Conservation (phyloP, 2,797 vertebrate genomes). For the Sebastes nivosus region DNA sequence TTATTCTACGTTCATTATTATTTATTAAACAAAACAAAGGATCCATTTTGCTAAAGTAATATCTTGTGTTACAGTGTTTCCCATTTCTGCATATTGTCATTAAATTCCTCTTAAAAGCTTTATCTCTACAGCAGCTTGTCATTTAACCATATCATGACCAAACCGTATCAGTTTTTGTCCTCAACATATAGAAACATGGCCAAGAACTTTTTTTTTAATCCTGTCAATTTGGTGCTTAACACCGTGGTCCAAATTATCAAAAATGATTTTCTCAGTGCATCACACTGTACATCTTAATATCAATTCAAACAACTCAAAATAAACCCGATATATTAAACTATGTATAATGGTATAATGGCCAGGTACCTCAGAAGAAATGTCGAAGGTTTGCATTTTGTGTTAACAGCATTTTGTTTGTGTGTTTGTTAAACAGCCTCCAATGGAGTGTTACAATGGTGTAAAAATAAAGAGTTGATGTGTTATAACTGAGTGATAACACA, state of each 20-base stretch:
- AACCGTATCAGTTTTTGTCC: not conserved
- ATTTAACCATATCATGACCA: not conserved
- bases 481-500: constrained; percentile 1
- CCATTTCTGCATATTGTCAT: not conserved
- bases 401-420: constrained; percentile 57
- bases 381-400: constrained; percentile 57
- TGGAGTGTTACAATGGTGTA: constrained; percentile 61
- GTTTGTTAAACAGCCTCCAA: constrained; percentile 63
- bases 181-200: not conserved
- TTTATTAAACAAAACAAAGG: constrained; percentile 45
- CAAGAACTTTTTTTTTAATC: not conserved
- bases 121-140: not conserved
- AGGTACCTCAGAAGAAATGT: constrained; percentile 30
- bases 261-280: not conserved
- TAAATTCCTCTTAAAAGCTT: not conserved
- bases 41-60: not conserved
- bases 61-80: not conserved
- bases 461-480: constrained; percentile 75
- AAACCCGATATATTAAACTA: not conserved
- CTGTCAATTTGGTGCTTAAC: not conserved
- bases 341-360: constrained; percentile 2
- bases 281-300: not conserved
- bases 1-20: constrained; percentile 42
- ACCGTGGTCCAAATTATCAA: not conserved
- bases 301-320: not conserved